Evolutionary conservation across 2,113 vertebrate genomes (phyloP), one percentile per base, ranked within the genome.

Genomic region (Diphyllodes magnificus): DNA sequence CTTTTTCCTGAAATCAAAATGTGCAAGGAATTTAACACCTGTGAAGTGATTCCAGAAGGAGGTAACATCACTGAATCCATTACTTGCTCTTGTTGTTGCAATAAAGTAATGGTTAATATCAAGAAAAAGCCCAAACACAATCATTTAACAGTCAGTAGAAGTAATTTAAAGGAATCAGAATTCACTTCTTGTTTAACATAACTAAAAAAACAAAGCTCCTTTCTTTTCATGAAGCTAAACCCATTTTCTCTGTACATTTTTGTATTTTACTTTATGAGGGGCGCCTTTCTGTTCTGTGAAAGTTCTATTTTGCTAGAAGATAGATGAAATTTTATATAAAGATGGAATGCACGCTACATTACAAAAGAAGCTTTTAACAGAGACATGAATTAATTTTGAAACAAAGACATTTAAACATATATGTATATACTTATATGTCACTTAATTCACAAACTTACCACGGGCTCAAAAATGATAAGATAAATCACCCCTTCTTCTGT

Each of bases 21-120:
- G 60, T 9, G 10, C 11, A 59, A 86, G 60, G 94, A 95, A 94
- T 94, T 95, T 94, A 95, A 75, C 92, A 97, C 94, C 82, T 92
- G 68, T 81, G 88, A 96, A 93, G 63, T 72, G 82, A 73, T 90
- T 95, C 79, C 88, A 94, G 85, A 70, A 93, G 79, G 54, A 73
- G 35, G 71, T 83, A 93, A 80, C 63, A 90, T 93, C 89, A 90
- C 50, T 95, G 75, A 92, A 94, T 94, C 59, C 21, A 63, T 88
- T 92, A 77, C 57, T 91, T 88, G 53, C 49, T 87, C 15, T 73
- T 86, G 23, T 61, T 90, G 23, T 73, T 95, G 54, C 66, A 88
- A 65, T 85, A 90, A 92, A 66, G 35, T 70, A 93, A 50, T 80
- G 28, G 27, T 82, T 85, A 80, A 77, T 39, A 45, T 91, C 8